Evolutionary conservation across 2,113 vertebrate species (phyloP).

Genomic region (Chaenogobius annularis): DNA sequence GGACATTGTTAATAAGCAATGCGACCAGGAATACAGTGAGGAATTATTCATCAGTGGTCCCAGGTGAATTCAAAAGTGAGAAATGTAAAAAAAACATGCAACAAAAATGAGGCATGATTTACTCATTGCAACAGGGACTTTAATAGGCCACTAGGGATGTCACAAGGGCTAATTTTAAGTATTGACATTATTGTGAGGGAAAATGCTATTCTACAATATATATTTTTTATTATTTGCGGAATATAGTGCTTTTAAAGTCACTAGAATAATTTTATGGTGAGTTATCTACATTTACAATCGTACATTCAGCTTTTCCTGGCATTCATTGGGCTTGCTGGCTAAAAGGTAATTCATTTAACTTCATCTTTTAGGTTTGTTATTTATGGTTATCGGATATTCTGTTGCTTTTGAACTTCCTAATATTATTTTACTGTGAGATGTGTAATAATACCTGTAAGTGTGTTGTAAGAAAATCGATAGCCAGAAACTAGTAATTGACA

Average conservation of each 20-base stretch:
- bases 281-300: too few relatives aligned
- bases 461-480: too few relatives aligned
- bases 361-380: too few relatives aligned
- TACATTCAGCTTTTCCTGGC: too few relatives aligned
- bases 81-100: background rate
- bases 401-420: too few relatives aligned
- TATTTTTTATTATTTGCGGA: too few relatives aligned
- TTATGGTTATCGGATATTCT: too few relatives aligned
- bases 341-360: too few relatives aligned
- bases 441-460: too few relatives aligned
- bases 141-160: background rate
- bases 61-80: constrained; percentile 6
- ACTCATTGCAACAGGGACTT: background rate
- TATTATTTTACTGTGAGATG: background rate
- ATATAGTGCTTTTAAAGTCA: background rate
- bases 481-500: too few relatives aligned
- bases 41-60: constrained; percentile 27
- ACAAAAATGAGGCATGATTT: background rate
- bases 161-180: background rate
- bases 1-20: constrained; percentile 28
- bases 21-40: constrained; percentile 24
- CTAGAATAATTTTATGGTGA: background rate
- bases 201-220: background rate
- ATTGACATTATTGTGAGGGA: background rate
- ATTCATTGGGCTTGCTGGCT: too few relatives aligned